phyloP scores from a whole-genome alignment of 64 coral and sea anemone species.

The Acropora tenuis region DNA sequence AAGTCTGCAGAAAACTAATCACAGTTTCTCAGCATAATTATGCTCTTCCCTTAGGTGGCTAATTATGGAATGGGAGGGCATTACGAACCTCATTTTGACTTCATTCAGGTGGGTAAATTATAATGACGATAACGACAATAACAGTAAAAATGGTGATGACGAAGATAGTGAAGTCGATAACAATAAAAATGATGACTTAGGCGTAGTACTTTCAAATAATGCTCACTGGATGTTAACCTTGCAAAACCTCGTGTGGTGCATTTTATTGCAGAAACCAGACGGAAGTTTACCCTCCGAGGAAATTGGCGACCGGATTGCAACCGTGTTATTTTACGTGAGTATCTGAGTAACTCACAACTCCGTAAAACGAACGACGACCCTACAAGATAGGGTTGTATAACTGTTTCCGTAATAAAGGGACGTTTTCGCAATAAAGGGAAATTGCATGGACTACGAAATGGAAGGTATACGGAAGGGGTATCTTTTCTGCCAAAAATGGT shows the following conservation, averaged over 20 bases:
- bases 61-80: constrained; percentile 82
- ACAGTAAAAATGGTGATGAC: not conserved
- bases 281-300: constrained; percentile 8
- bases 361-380: too few species aligned
- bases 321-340: constrained; percentile 78
- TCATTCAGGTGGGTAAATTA: constrained; percentile 17
- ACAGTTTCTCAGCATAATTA: not conserved
- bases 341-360: constrained; percentile 8
- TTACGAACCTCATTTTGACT: constrained; percentile 70
- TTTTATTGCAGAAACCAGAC: constrained; percentile 29
- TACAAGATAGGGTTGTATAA: too few species aligned
- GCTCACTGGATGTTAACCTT: not conserved
- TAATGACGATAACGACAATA: not conserved
- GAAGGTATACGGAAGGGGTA: too few species aligned
- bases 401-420: too few species aligned
- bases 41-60: constrained; percentile 44
- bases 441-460: too few species aligned
- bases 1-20: too few species aligned
- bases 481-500: too few species aligned
- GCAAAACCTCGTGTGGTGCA: not conserved
- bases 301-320: constrained; percentile 67
- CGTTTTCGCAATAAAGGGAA: too few species aligned
- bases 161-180: too few species aligned
- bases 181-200: too few species aligned
- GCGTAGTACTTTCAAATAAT: too few species aligned